These are phyloP conservation scores for Leptinotarsa texana DNA, from an alignment of 1,140 invertebrate species.

Conservation along the genomic window DNA sequence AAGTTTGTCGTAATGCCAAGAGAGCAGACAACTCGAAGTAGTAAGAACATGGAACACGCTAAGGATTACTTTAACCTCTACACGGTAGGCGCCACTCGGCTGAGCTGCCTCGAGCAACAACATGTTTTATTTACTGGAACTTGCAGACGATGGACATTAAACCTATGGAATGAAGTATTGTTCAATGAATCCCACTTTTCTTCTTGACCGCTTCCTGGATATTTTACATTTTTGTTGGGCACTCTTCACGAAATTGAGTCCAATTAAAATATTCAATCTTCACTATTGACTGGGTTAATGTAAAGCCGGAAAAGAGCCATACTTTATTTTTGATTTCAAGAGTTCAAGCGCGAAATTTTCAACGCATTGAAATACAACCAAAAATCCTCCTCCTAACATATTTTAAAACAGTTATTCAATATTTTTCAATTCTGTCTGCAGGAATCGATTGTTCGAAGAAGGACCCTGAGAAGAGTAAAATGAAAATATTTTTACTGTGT, in stretches of 20 bases:
- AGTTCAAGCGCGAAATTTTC: no score
- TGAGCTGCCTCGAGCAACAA: slow-evolving; percentile 28
- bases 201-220: slow-evolving; percentile 19
- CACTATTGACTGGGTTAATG: not conserved
- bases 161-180: slow-evolving; percentile 27
- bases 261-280: not conserved
- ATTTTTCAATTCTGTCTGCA: no score
- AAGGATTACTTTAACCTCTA: slow-evolving; percentile 33
- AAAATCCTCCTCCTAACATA: no score
- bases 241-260: not conserved
- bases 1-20: slow-evolving; percentile 12
- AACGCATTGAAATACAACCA: no score
- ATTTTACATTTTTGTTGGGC: slow-evolving; percentile 6
- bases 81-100: slow-evolving; percentile 34
- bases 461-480: no score
- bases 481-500: no score
- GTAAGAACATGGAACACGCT: slow-evolving; percentile 23
- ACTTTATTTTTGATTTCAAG: no score
- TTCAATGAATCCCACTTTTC: slow-evolving; percentile 28
- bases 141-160: slow-evolving; percentile 28
- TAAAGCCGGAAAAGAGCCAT: not conserved
- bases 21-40: slow-evolving; percentile 9
- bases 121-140: slow-evolving; percentile 33
- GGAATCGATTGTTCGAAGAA: no score
- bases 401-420: no score